Conservation (phyloP, 2,888 invertebrate genomes). For the Argyresthia albistria region DNA sequence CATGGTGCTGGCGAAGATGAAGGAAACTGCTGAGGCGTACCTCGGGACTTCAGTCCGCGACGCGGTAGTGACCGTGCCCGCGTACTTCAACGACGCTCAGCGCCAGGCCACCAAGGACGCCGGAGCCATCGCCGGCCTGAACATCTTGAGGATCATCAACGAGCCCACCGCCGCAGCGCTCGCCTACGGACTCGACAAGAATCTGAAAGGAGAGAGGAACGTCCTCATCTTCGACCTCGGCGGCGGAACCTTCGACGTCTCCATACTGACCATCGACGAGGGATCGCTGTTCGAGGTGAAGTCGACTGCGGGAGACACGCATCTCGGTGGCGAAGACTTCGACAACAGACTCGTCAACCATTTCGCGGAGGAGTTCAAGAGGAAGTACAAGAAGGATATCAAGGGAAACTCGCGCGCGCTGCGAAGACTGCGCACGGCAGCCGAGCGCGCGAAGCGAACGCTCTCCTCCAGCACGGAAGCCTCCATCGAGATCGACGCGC, state of each 20-base stretch:
- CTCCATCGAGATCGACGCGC: constrained; percentile 77
- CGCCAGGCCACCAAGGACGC: background rate
- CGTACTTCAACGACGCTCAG: background rate
- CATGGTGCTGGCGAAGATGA: background rate
- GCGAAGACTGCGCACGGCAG: background rate
- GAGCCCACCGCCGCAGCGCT: background rate
- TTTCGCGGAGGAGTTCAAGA: background rate
- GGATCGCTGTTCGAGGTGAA: background rate
- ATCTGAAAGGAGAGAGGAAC: background rate
- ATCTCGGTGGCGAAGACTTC: background rate
- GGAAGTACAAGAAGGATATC: background rate
- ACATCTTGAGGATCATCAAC: background rate
- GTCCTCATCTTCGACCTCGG: background rate
- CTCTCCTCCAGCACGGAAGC: constrained; percentile 80
- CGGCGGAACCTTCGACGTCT: background rate
- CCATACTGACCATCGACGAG: background rate
- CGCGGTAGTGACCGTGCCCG: background rate
- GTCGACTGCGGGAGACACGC: background rate
- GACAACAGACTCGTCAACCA: background rate
- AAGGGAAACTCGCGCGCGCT: background rate
- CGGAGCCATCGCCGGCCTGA: background rate
- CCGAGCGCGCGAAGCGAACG: constrained; percentile 72
- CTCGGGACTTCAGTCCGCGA: background rate
- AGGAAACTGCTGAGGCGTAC: background rate
- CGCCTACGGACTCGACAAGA: background rate